Evolutionary conservation across 2,797 vertebrate genomes (phyloP).

Genomic region (Crenuchus spilurus): DNA sequence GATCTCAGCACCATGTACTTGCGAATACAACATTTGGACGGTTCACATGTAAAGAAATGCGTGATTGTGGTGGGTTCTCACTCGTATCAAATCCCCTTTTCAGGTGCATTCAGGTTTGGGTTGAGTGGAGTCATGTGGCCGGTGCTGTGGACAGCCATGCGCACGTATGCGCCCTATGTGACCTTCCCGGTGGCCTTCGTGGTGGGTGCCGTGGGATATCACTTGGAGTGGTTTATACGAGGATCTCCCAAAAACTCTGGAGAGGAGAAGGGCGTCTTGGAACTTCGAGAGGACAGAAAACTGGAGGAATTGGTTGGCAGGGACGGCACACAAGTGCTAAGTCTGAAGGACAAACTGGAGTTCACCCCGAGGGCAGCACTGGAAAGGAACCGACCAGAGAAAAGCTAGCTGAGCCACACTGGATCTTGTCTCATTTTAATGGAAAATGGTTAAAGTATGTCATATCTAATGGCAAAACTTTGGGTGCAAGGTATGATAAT

Average conservation of each 20-base stretch:
- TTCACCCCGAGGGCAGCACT: slow-evolving; percentile 93
- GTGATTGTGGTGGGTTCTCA: too few relatives aligned
- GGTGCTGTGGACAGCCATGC: slow-evolving; percentile 83
- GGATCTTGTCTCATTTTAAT: slow-evolving; percentile 1
- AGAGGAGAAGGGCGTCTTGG: slow-evolving; percentile 87
- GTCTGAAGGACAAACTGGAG: slow-evolving; percentile 94
- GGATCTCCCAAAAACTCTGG: slow-evolving; percentile 78
- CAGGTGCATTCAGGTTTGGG: neutral
- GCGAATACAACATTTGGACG: too few relatives aligned
- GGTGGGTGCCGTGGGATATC: slow-evolving; percentile 94
- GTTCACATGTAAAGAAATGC: too few relatives aligned
- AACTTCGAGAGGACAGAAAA: slow-evolving; percentile 91
- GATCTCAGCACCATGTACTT: too few relatives aligned
- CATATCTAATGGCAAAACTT: neutral
- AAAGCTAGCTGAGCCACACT: slow-evolving; percentile 74
- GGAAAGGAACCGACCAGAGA: slow-evolving; percentile 90
- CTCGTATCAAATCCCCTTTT: neutral
- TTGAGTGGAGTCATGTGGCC: slow-evolving; percentile 86
- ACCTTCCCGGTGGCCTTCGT: slow-evolving; percentile 96
- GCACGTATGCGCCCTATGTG: slow-evolving; percentile 93
- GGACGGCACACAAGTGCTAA: slow-evolving; percentile 91
- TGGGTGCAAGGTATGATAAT: neutral
- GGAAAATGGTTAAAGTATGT: neutral
- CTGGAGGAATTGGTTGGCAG: slow-evolving; percentile 86
- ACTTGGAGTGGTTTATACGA: slow-evolving; percentile 92